Percentiles rank a stretch among this genome's conserved stretches.
phyloP scores from a whole-genome alignment of 2,113 vertebrate species.

The Ptilorrhoa leucosticta region DNA sequence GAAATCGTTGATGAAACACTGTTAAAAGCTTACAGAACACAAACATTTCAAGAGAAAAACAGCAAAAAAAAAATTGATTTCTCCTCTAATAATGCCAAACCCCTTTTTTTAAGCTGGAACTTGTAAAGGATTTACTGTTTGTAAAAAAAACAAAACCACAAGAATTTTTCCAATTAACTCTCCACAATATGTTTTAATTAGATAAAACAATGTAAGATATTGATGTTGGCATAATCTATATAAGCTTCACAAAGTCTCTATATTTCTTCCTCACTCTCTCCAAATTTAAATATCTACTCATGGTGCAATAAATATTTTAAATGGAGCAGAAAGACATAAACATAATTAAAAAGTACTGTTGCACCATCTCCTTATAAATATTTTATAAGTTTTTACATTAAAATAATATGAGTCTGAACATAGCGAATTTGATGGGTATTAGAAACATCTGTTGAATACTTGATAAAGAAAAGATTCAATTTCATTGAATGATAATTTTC shows the following conservation, averaged over 20 bases:
- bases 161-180: slow-evolving; percentile 40
- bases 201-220: slow-evolving; percentile 50
- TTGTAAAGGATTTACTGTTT: not conserved
- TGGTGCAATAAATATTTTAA: slow-evolving; percentile 68
- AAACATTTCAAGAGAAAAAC: not conserved
- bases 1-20: not conserved
- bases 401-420: slow-evolving; percentile 61
- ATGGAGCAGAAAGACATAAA: slow-evolving; percentile 61
- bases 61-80: not conserved
- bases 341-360: slow-evolving; percentile 66
- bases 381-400: slow-evolving; percentile 67
- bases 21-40: not conserved
- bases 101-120: not conserved
- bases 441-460: slow-evolving; percentile 56
- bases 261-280: slow-evolving; percentile 13
- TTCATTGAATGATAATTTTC: slow-evolving; percentile 33
- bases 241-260: slow-evolving; percentile 18
- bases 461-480: slow-evolving; percentile 54
- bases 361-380: slow-evolving; percentile 60
- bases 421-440: slow-evolving; percentile 49
- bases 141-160: not conserved
- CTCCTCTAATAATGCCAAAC: not conserved
- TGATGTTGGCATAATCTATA: slow-evolving; percentile 44
- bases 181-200: slow-evolving; percentile 56
- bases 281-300: slow-evolving; percentile 56